Conservation (phyloP, 2,113 vertebrate species). For the Prietella phreatophila region DNA sequence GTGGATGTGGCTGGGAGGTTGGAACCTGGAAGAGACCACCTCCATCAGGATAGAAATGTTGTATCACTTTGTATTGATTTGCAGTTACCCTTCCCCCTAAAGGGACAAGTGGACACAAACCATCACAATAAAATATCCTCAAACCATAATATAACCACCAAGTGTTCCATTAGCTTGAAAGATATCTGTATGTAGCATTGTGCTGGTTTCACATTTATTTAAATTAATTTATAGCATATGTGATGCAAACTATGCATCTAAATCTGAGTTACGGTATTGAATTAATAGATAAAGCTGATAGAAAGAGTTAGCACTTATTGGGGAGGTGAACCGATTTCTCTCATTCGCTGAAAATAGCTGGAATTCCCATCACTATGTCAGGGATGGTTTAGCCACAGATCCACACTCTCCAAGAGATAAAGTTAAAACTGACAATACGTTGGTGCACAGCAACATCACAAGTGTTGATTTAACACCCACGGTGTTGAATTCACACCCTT, state of each 20-base stretch:
- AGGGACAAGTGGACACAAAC: not conserved
- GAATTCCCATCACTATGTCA: not conserved
- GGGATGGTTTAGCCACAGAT: not conserved
- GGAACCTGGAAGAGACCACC: not conserved
- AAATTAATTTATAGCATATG: not conserved
- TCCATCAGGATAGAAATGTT: not conserved
- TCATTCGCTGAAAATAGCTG: not conserved
- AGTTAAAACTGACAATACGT: not conserved
- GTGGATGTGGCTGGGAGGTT: not conserved
- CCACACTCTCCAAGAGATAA: too few species aligned
- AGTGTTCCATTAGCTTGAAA: not conserved
- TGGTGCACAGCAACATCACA: not conserved
- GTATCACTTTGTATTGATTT: constrained; percentile 10
- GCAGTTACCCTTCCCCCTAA: not conserved
- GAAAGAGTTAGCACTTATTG: not conserved
- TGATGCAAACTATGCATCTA: not conserved
- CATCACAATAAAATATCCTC: not conserved
- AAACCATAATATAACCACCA: not conserved
- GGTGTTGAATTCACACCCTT: too few species aligned
- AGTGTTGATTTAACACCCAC: too few species aligned
- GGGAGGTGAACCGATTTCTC: not conserved
- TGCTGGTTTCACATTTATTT: not conserved
- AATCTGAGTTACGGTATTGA: too few species aligned
- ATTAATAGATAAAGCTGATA: not conserved
- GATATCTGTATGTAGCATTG: not conserved